Conservation (phyloP, 1,140 invertebrate genomes). For the Araneus ventricosus region DNA sequence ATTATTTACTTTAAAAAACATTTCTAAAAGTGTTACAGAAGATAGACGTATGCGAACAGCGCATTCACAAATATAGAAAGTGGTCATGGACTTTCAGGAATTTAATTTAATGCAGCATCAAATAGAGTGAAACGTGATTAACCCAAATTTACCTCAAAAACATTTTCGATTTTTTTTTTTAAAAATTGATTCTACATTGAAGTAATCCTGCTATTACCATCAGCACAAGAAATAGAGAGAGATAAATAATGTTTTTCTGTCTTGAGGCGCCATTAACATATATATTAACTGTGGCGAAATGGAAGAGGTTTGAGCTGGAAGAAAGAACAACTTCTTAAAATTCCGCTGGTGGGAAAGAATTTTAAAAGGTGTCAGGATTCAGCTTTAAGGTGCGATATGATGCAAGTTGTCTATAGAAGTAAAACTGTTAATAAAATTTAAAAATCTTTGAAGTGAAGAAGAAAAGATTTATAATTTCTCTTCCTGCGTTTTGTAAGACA, state of each 20-base stretch:
- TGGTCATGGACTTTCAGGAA: background rate
- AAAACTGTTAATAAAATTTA: too few species aligned
- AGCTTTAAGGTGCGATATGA: too few species aligned
- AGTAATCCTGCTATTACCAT: background rate
- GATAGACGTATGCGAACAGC: too few species aligned
- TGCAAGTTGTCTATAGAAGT: too few species aligned
- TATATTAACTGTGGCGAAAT: background rate
- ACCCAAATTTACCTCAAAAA: background rate
- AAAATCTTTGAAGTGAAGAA: too few species aligned
- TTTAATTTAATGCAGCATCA: background rate
- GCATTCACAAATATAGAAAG: too few species aligned
- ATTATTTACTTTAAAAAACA: too few species aligned
- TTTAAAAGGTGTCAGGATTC: background rate
- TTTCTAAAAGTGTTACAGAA: too few species aligned
- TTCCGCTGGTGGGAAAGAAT: background rate
- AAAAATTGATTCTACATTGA: background rate
- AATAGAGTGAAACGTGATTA: background rate
- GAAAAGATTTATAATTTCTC: too few species aligned
- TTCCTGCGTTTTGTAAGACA: too few species aligned
- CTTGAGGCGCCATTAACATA: background rate
- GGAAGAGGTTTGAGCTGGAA: background rate
- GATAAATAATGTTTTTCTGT: background rate
- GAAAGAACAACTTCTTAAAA: background rate
- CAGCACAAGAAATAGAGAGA: background rate
- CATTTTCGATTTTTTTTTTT: background rate